Conservation (phyloP, 2,113 vertebrate species). For the Telmatochromis sp. region DNA sequence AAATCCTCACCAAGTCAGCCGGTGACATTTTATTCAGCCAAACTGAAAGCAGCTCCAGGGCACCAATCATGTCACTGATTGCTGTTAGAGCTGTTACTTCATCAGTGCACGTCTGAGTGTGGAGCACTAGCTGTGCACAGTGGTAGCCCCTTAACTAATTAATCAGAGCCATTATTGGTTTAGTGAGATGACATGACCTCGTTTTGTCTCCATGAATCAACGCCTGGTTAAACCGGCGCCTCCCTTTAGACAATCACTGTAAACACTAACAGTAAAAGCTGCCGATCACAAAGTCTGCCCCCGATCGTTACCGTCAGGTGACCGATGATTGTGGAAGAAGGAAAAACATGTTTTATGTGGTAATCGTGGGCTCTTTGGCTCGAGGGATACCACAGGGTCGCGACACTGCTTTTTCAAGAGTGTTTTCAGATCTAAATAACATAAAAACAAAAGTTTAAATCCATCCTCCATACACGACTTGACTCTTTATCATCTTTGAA, state of each 20-base stretch:
- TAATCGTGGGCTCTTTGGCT: neutral
- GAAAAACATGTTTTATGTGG: neutral
- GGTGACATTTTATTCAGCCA: neutral
- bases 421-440: neutral
- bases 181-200: constrained; percentile 20
- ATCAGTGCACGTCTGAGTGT: neutral
- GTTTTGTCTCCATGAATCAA: constrained; percentile 25
- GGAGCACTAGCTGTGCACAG: neutral
- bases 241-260: neutral
- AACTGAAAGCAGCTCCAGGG: neutral
- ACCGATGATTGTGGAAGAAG: neutral
- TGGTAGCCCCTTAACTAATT: constrained; percentile 21
- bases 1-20: neutral
- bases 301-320: neutral
- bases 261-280: neutral
- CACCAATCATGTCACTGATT: neutral
- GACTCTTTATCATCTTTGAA: neutral
- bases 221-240: neutral
- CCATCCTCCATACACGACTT: rapidly evolving
- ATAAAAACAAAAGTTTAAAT: neutral
- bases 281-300: neutral
- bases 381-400: rapidly evolving
- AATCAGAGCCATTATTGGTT: constrained; percentile 37
- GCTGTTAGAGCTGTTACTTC: neutral
- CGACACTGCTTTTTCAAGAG: neutral